A percentile compares a stretch with the other conserved stretches of the same genome.
phyloP scores from a whole-genome alignment of 2,888 invertebrate species.

The Lepidochrysops patricia region DNA sequence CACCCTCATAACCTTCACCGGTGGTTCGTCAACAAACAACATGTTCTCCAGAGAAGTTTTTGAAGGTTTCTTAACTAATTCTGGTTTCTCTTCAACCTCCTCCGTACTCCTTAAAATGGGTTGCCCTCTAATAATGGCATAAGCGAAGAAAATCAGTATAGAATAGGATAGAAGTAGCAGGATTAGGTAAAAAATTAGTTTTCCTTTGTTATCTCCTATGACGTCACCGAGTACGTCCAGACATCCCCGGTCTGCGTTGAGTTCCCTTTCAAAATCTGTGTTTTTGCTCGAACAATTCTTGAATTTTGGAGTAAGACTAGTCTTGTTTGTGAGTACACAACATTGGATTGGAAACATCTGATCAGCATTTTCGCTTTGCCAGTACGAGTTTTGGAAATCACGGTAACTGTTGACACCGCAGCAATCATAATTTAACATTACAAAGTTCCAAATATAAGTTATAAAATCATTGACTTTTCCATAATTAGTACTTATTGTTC shows the following conservation, averaged over 20 bases:
- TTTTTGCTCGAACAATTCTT: slow-evolving; percentile 37
- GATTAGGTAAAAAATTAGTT: slow-evolving; percentile 41
- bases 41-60: slow-evolving; percentile 41
- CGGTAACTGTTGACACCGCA: slow-evolving; percentile 47
- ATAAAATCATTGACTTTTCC: slow-evolving; percentile 53
- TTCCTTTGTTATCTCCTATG: slow-evolving; percentile 40
- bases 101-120: slow-evolving; percentile 41
- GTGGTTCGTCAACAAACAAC: slow-evolving; percentile 47
- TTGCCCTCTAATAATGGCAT: slow-evolving; percentile 47
- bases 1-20: slow-evolving; percentile 49
- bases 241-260: slow-evolving; percentile 43
- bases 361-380: slow-evolving; percentile 39
- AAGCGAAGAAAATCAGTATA: slow-evolving; percentile 44
- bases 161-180: slow-evolving; percentile 34
- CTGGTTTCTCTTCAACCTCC: slow-evolving; percentile 21
- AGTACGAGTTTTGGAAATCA: slow-evolving; percentile 47
- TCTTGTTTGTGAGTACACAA: slow-evolving; percentile 43
- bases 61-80: slow-evolving; percentile 28
- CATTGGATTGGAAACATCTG: slow-evolving; percentile 50
- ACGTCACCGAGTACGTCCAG: slow-evolving; percentile 38
- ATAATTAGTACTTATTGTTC: slow-evolving; percentile 39
- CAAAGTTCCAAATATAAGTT: slow-evolving; percentile 45
- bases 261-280: slow-evolving; percentile 25
- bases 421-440: slow-evolving; percentile 55
- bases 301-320: slow-evolving; percentile 37